phyloP scores from a whole-genome alignment of 2,888 invertebrate genomes.

The Coenonympha arcania region DNA sequence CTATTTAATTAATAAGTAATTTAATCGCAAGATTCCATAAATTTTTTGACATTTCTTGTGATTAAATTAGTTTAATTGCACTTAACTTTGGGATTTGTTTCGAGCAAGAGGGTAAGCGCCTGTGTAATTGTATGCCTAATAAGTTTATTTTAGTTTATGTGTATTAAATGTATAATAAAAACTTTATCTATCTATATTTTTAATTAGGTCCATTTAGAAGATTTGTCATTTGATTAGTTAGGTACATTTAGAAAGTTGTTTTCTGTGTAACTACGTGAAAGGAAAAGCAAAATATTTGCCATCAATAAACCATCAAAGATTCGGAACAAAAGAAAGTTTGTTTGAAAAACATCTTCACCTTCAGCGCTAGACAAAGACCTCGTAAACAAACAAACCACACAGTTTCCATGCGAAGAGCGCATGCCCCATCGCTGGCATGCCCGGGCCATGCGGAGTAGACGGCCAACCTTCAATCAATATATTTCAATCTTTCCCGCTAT shows the following conservation, averaged over 20 bases:
- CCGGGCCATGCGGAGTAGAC: constrained; percentile 36
- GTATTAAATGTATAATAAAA: neutral
- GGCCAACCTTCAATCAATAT: constrained; percentile 39
- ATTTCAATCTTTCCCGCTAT: constrained; percentile 39
- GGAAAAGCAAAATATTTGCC: neutral
- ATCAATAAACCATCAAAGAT: neutral
- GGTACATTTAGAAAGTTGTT: no score
- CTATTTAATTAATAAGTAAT: no score
- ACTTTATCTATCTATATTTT: neutral
- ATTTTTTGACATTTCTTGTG: no score
- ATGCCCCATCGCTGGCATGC: constrained; percentile 30
- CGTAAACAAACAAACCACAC: constrained; percentile 19
- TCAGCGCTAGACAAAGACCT: constrained; percentile 19
- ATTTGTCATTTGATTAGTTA: no score
- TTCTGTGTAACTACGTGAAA: no score
- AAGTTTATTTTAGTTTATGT: no score
- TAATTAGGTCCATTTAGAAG: neutral
- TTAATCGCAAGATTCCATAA: no score
- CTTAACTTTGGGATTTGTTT: no score
- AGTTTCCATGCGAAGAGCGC: constrained; percentile 30
- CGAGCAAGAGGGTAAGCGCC: no score
- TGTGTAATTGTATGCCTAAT: no score
- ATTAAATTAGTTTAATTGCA: no score
- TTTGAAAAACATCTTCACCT: constrained; percentile 23
- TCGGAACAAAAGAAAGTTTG: constrained; percentile 6